Conservation (phyloP, 2,797 vertebrate species). For the Neolamprologus multifasciatus region DNA sequence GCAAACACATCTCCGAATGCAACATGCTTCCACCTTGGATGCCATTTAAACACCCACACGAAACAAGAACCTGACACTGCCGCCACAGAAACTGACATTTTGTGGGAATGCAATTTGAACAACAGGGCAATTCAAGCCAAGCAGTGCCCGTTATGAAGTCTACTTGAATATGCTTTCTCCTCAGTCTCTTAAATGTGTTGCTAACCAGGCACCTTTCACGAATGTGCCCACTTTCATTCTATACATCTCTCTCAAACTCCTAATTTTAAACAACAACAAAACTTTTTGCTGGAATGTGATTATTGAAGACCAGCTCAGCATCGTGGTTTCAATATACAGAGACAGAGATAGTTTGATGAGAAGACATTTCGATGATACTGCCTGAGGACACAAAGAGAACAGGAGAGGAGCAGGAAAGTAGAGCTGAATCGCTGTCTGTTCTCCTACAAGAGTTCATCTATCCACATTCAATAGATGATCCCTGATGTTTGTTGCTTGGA, state of each 20-base stretch:
- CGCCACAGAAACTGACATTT: constrained; percentile 25
- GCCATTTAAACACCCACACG: constrained; percentile 26
- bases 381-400: background rate
- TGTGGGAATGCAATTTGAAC: constrained; percentile 16
- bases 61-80: constrained; percentile 7
- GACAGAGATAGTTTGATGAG: background rate
- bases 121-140: constrained; percentile 24
- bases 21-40: background rate
- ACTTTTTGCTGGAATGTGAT: background rate
- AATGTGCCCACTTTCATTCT: background rate
- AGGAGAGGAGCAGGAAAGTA: background rate
- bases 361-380: background rate
- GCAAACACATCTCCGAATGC: background rate
- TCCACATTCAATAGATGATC: background rate
- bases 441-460: background rate
- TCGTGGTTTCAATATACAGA: background rate
- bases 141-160: background rate
- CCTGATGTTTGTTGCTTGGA: background rate
- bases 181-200: background rate
- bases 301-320: background rate
- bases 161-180: background rate
- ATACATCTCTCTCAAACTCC: background rate
- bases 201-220: constrained; percentile 1
- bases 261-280: background rate
- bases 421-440: background rate